Evolutionary conservation across 2,888 invertebrate species (phyloP).

Genomic region (Melolontha melolontha): DNA sequence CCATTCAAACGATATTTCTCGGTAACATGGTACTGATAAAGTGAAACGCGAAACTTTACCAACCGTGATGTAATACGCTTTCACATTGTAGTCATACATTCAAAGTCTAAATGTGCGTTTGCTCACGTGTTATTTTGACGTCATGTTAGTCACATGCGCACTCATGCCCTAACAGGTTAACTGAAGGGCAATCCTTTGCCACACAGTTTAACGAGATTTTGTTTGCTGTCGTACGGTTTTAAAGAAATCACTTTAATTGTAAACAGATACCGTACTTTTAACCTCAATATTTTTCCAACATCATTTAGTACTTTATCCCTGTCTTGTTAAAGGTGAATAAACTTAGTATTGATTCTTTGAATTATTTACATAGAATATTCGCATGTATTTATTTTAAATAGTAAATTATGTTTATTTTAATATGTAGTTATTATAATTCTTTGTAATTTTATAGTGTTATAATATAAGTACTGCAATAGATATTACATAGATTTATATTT

Average conservation of each 20-base stretch:
- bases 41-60: no score
- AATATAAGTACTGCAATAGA: no score
- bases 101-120: slow-evolving; percentile 9
- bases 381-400: no score
- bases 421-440: no score
- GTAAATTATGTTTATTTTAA: no score
- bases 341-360: no score
- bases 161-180: slow-evolving; percentile 15
- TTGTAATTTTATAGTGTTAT: no score
- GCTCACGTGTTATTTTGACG: slow-evolving; percentile 29
- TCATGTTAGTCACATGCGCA: slow-evolving; percentile 26
- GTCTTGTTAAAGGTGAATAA: background rate
- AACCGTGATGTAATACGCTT: slow-evolving; percentile 1
- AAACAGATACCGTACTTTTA: slow-evolving; percentile 29
- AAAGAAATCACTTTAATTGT: slow-evolving; percentile 12
- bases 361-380: no score
- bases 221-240: slow-evolving; percentile 4
- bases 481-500: no score
- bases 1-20: no score
- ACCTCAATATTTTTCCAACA: slow-evolving; percentile 3
- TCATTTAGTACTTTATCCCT: background rate
- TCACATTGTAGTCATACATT: background rate
- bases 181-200: slow-evolving; percentile 12
- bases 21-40: no score
- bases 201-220: slow-evolving; percentile 9